A percentile compares a stretch with the other conserved stretches of the same genome.
Conservation (phyloP, 2,888 invertebrate species). For the Nebria salina region DNA sequence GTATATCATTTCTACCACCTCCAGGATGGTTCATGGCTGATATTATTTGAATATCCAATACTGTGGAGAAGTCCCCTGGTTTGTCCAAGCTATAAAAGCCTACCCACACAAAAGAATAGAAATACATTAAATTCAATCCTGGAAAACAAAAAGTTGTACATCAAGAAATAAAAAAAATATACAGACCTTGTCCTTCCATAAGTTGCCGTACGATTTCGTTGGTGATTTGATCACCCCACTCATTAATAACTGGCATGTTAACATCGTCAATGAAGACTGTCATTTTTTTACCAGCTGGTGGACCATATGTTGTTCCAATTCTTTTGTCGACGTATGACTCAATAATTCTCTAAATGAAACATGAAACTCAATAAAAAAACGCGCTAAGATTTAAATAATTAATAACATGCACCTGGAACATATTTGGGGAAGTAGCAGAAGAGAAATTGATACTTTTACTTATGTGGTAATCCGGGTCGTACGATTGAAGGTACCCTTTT, state of each 20-base stretch:
- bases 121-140: too few relatives aligned
- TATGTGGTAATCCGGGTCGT: slow-evolving; percentile 81
- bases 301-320: slow-evolving; percentile 87
- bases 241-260: slow-evolving; percentile 91
- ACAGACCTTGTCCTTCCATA: slow-evolving; percentile 77
- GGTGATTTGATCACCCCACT: slow-evolving; percentile 92
- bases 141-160: too few relatives aligned
- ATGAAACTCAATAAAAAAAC: too few relatives aligned
- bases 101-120: slow-evolving; percentile 40
- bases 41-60: slow-evolving; percentile 83
- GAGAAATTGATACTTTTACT: slow-evolving; percentile 89
- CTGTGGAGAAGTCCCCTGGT: slow-evolving; percentile 84
- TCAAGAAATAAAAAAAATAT: too few relatives aligned
- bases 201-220: slow-evolving; percentile 91
- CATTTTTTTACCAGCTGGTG: slow-evolving; percentile 83
- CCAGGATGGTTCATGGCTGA: slow-evolving; percentile 95
- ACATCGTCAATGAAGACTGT: slow-evolving; percentile 92
- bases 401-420: too few relatives aligned
- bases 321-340: slow-evolving; percentile 92
- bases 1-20: slow-evolving; percentile 90
- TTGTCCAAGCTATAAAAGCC: slow-evolving; percentile 87
- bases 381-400: too few relatives aligned
- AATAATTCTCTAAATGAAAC: slow-evolving; percentile 73
- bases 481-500: slow-evolving; percentile 79
- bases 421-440: slow-evolving; percentile 89